A percentile compares a stretch with the other conserved stretches of the same genome.
phyloP scores from a whole-genome alignment of 2,113 vertebrate genomes.

The Melanotaenia duboulayi region DNA sequence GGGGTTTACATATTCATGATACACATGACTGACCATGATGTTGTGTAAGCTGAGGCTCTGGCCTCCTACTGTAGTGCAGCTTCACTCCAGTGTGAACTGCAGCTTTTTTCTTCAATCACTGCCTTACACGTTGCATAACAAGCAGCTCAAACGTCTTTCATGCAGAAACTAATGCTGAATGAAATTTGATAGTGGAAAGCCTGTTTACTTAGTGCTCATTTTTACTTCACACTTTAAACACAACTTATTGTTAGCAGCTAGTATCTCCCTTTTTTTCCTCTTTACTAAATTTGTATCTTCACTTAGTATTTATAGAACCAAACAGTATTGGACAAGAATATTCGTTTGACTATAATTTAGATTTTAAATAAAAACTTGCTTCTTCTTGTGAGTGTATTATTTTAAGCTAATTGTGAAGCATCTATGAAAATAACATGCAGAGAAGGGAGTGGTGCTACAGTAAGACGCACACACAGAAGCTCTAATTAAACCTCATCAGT shows the following conservation, averaged over 20 bases:
- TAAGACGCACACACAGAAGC: slow-evolving; percentile 29
- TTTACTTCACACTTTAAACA: slow-evolving; percentile 4
- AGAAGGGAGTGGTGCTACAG: slow-evolving; percentile 28
- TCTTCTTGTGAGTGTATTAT: slow-evolving; percentile 47
- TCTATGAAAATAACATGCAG: slow-evolving; percentile 56
- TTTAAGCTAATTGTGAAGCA: slow-evolving; percentile 52
- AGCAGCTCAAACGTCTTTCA: slow-evolving; percentile 34
- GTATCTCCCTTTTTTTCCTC: not conserved
- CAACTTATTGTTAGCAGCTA: not conserved
- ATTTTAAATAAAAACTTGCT: slow-evolving; percentile 3
- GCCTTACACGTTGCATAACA: slow-evolving; percentile 41
- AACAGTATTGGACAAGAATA: not conserved
- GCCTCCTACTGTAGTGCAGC: slow-evolving; percentile 11
- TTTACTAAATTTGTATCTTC: no score
- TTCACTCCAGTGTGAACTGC: slow-evolving; percentile 17
- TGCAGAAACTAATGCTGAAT: slow-evolving; percentile 27
- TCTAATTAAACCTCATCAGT: slow-evolving; percentile 78
- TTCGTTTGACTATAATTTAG: not conserved
- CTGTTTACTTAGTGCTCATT: slow-evolving; percentile 21
- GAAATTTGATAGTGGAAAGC: slow-evolving; percentile 13
- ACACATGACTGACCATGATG: slow-evolving; percentile 42
- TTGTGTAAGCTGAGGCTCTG: slow-evolving; percentile 13
- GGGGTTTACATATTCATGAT: slow-evolving; percentile 51
- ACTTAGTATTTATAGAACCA: not conserved
- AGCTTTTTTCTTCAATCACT: slow-evolving; percentile 21